Base-by-base conservation (phyloP, 2,888 invertebrate genomes). In the Labia minor region DNA sequence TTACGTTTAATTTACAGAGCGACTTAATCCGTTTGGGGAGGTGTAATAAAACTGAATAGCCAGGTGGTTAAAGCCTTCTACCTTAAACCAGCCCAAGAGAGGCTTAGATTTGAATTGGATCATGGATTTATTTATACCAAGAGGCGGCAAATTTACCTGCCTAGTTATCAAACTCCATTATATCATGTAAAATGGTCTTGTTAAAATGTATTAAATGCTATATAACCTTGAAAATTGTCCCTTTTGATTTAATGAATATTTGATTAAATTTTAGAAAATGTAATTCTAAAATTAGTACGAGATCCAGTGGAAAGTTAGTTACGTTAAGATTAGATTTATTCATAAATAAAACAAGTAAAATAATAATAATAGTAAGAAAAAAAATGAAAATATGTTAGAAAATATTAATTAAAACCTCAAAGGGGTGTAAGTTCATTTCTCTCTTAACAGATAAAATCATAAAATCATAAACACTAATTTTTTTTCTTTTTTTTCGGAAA, bases 1-100 rank as follows among this genome's bases (percentile, higher is more conserved):
- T 49, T 49, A 49, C 49, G 49, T 49, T 49, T 49, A 49, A 49
- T 49, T 49, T 49, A 49, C 49, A 49, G n/a, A 49, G 49, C 49
- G 49, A 49, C 49, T 49, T 49, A 49, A 49, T 49, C 49, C 49
- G 14, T 49, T 16, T 16, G 49, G 16, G 49, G 49, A 49, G 16
- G 49, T 49, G 49, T 49, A 49, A 49, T 49, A 49, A 49, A 49
- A 49, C 49, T 16, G 49, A 49, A 49, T 49, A 16, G 49, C 49
- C 49, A 49, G 49, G 49, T 49, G 49, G 49, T 11, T 11, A 49
- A 49, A 16, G 49, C 49, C 49, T 49, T 49, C 49, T n/a, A 49
- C 49, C 49, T 49, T 49, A 49, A 49, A 49, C 14, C 49, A 11
- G 14, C n/a, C 49, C 49, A 11, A 3, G 49, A 49, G 49, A 49